Conservation (phyloP, 2,113 vertebrate genomes). For the Phalacrocorax brasilianus region DNA sequence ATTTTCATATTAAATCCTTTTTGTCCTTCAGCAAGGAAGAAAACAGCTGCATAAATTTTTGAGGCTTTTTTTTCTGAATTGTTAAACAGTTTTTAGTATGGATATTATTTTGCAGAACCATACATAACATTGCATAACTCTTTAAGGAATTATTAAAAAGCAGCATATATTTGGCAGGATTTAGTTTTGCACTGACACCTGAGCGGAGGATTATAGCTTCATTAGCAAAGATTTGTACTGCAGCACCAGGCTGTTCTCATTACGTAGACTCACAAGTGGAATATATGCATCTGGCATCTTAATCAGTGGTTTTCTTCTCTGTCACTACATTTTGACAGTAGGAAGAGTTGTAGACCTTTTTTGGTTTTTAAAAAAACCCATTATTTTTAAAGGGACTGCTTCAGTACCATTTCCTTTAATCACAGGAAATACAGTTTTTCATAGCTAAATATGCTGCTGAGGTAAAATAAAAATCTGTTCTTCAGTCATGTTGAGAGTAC, state of each 20-base stretch:
- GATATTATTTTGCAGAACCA: slow-evolving; percentile 9
- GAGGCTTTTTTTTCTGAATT: slow-evolving; percentile 32
- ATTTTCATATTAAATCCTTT: slow-evolving; percentile 58
- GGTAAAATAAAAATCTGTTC: neutral
- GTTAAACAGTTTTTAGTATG: slow-evolving; percentile 34
- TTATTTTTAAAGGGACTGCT: neutral
- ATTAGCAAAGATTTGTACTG: slow-evolving; percentile 30
- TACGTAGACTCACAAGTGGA: neutral
- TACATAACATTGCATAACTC: neutral
- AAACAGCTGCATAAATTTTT: slow-evolving; percentile 15
- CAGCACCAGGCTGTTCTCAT: neutral
- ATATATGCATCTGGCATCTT: neutral
- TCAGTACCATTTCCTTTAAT: neutral
- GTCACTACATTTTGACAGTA: neutral
- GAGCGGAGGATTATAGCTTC: slow-evolving; percentile 1
- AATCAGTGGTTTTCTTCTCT: neutral
- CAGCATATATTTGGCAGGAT: neutral
- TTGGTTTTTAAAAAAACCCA: neutral
- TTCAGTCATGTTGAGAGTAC: neutral
- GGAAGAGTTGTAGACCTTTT: neutral
- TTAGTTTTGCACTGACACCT: neutral
- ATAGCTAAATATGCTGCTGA: neutral
- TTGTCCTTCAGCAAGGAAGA: slow-evolving; percentile 45
- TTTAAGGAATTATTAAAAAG: neutral
- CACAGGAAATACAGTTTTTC: neutral